Percentiles rank a stretch among this genome's conserved stretches.
phyloP scores from a whole-genome alignment of 2,113 vertebrate species.

The Mustelus asterias region DNA sequence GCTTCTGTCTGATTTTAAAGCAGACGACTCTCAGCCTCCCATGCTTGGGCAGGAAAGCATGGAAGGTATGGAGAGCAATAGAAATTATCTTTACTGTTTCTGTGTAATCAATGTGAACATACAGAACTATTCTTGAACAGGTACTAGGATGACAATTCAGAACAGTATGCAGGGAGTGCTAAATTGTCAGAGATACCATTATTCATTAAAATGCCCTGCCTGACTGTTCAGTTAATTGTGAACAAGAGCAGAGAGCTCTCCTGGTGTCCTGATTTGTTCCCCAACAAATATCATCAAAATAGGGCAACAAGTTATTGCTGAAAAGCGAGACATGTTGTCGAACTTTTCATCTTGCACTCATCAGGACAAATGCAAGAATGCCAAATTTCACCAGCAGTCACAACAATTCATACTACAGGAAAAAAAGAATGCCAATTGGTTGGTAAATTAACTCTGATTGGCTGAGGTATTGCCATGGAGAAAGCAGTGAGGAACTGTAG shows the following conservation, averaged over 20 bases:
- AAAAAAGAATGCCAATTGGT: too few relatives aligned
- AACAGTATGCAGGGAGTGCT: not conserved
- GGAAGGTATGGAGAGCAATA: constrained; percentile 63
- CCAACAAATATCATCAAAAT: not conserved
- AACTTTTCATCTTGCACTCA: too few relatives aligned
- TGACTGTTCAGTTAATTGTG: not conserved
- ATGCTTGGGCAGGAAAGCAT: constrained; percentile 89
- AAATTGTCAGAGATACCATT: not conserved
- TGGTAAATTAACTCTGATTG: too few relatives aligned
- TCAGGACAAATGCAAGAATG: too few relatives aligned
- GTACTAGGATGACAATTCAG: not conserved
- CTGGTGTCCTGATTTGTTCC: not conserved
- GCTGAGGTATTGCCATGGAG: too few relatives aligned
- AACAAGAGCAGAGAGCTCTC: not conserved
- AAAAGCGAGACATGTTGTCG: too few relatives aligned
- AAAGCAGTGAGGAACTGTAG: too few relatives aligned
- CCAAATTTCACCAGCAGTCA: too few relatives aligned
- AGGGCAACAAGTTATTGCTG: not conserved
- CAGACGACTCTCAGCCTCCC: constrained; percentile 87
- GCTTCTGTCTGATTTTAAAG: constrained; percentile 73
- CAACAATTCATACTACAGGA: too few relatives aligned
- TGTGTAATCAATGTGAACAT: not conserved
- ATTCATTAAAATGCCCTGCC: not conserved
- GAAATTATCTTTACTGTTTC: not conserved
- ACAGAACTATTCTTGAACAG: not conserved